These are phyloP conservation scores for Premnoplex brunnescens DNA, from an alignment of 2,797 vertebrate species.

Conservation along the genomic window DNA sequence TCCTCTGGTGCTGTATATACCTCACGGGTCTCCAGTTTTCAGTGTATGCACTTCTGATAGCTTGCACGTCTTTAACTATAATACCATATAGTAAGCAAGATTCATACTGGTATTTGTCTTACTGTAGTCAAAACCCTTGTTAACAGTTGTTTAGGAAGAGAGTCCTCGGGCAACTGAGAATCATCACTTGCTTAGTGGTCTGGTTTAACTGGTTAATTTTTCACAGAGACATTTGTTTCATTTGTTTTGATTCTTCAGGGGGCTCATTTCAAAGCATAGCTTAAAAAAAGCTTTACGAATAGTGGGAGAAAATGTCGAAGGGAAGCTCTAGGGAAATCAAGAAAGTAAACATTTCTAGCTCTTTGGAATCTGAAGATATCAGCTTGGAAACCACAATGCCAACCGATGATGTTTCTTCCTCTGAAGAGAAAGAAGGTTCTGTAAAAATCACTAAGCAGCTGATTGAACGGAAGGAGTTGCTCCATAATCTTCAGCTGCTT, in stretches of 20 bases:
- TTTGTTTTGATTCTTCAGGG: not conserved
- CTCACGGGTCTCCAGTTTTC: accelerated
- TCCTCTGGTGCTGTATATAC: accelerated
- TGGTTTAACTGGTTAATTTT: not conserved
- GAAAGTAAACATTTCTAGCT: constrained; percentile 88
- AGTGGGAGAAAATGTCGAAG: constrained; percentile 31
- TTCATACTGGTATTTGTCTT: not conserved
- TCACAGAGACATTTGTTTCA: not conserved
- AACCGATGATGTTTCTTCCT: constrained; percentile 95
- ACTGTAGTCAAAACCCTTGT: not conserved
- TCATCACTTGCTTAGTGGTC: not conserved
- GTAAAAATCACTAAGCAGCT: constrained; percentile 90
- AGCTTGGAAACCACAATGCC: constrained; percentile 96
- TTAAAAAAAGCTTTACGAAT: not conserved
- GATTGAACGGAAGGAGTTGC: constrained; percentile 91
- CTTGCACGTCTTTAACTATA: accelerated
- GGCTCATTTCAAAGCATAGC: not conserved
- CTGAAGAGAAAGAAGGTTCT: constrained; percentile 79
- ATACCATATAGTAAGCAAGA: not conserved
- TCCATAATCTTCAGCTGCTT: constrained; percentile 89
- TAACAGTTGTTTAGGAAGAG: not conserved
- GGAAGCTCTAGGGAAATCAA: constrained; percentile 67
- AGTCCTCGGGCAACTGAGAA: not conserved
- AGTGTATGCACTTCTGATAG: accelerated
- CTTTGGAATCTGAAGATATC: constrained; percentile 94